A percentile compares a stretch with the other conserved stretches of the same genome.
phyloP scores from a whole-genome alignment of 2,113 vertebrate genomes.

The Dipodomys ordii region DNA sequence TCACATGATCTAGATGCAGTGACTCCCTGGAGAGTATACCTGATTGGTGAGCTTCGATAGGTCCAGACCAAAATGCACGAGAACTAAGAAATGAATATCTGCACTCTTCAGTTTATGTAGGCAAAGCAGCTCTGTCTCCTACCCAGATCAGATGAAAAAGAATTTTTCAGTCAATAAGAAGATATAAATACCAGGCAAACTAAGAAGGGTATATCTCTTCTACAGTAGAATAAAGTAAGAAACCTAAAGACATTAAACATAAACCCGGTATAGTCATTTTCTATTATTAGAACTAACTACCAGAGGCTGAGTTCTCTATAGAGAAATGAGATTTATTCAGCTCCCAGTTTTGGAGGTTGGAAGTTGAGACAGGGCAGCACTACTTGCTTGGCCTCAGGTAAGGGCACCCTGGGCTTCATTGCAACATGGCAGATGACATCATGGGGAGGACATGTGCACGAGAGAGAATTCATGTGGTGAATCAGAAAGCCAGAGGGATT shows the following conservation, averaged over 20 bases:
- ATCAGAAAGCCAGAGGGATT: no score
- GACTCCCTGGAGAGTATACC: neutral
- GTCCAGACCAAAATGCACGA: neutral
- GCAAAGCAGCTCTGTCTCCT: neutral
- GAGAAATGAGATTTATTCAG: neutral
- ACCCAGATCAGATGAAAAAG: neutral
- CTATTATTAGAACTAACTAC: neutral
- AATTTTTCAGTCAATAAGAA: neutral
- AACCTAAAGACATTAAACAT: neutral
- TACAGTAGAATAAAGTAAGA: neutral
- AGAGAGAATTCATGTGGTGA: neutral
- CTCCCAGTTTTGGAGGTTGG: no score
- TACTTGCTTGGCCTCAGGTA: no score
- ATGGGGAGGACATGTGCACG: no score
- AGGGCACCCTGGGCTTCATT: neutral
- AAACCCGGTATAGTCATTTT: neutral
- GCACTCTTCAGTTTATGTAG: neutral
- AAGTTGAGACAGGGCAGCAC: no score
- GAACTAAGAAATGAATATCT: neutral
- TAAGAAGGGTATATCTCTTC: neutral
- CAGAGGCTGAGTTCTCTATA: neutral
- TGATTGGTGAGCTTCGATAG: neutral
- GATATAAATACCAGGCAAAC: neutral
- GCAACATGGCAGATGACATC: neutral
- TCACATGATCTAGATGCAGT: neutral